These are phyloP conservation scores for Micromys minutus DNA, from an alignment of 2,113 vertebrate species.

Conservation along the genomic window DNA sequence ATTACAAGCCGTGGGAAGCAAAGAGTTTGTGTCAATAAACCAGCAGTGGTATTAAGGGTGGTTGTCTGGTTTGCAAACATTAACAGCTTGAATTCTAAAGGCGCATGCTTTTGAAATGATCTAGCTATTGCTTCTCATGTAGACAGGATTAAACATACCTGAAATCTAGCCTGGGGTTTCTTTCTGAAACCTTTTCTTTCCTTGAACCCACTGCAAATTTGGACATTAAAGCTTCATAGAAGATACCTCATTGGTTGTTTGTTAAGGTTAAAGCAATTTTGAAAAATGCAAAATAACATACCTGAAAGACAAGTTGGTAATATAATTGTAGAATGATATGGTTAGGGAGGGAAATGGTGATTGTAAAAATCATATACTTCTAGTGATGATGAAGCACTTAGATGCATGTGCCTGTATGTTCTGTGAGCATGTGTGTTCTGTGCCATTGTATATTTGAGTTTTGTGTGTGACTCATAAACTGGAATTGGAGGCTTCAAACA, in stretches of 20 bases:
- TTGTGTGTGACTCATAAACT: neutral
- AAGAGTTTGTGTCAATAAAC: conserved; percentile 84
- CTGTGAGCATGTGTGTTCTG: neutral
- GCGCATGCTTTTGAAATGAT: conserved; percentile 80
- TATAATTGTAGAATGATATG: neutral
- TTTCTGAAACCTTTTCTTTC: conserved; percentile 35
- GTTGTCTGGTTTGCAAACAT: conserved; percentile 83
- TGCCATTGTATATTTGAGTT: neutral
- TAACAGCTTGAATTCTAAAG: conserved; percentile 82
- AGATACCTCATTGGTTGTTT: conserved; percentile 31
- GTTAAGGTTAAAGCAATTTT: conserved; percentile 58
- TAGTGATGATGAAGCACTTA: neutral
- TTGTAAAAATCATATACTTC: neutral
- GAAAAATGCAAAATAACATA: neutral
- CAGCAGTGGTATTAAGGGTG: conserved; percentile 83
- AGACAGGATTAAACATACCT: conserved; percentile 71
- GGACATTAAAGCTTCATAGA: neutral
- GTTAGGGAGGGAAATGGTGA: neutral
- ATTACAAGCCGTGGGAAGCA: conserved; percentile 84
- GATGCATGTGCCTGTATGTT: neutral
- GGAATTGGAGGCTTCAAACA: neutral
- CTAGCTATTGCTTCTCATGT: conserved; percentile 63
- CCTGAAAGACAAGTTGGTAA: conserved; percentile 2
- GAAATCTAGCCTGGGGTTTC: conserved; percentile 59
- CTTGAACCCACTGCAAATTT: conserved; percentile 33